Evolutionary conservation across 2,888 invertebrate species (phyloP), one percentile per base, ranked within the genome.

Genomic region (Xestia ashworthii): DNA sequence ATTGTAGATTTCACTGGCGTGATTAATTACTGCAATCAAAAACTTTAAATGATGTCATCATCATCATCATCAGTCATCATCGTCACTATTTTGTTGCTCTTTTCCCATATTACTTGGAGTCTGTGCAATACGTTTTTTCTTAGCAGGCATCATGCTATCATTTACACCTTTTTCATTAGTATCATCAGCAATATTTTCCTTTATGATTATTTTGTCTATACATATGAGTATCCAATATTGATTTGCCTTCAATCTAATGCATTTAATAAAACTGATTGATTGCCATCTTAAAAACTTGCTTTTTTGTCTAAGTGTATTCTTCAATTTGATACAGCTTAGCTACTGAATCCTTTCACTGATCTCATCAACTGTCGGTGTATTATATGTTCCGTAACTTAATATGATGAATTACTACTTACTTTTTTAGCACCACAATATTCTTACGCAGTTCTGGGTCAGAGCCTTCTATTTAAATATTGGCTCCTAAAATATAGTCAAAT

Each of bases 201-300:
- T 58, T 12, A 5, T 22, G 19, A 62, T 1, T 9, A 19, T 11
- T 11, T 4, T 0, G 8, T 62, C 9, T 19, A 19, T 19, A 0
- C 32, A 44, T 9, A 41, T 41, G n/a, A n/a, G 9, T 44, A 44
- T 44, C 9, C 44, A 38, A 19, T n/a, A n/a, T 14, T 8, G 9
- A 71, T 16, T 25, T 11, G 12, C 5, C 6, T 60, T 38, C 50
- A 62, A 46, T 38, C 16, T 25, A 68, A 14, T 60, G 41, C 41
- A 14, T 53, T 14, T 38, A 50, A 5, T 67, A 11, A 38, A 78
- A 78, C 14, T 60, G 19, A 68, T 78, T 68, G 38, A 78, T 53
- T 0, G 8, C 16, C 1, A 19, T 62, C 6, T 12, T 22, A 3
- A 46, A 38, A 50, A n/a, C 2, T 12, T 5, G 19, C 19, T 16